Conservation (phyloP, 2,888 invertebrate genomes). For the Mongoloraphidia duomilia region DNA sequence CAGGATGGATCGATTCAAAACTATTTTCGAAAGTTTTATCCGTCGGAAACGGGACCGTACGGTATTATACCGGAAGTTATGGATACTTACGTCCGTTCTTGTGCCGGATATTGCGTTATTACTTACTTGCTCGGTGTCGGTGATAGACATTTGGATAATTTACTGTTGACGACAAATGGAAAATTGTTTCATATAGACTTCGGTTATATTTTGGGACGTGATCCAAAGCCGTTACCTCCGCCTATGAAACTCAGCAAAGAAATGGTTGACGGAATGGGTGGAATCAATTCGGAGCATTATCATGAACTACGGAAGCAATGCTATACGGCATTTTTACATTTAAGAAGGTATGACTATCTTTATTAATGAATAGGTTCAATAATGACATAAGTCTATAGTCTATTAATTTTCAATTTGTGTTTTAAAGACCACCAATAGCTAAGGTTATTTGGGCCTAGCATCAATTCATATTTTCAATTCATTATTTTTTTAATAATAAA, state of each 20-base stretch:
- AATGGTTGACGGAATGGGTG: slow-evolving; percentile 98
- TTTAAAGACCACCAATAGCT: no score
- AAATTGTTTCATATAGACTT: slow-evolving; percentile 96
- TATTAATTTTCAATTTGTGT: no score
- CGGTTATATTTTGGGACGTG: slow-evolving; percentile 92
- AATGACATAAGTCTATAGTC: no score
- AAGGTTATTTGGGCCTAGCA: no score
- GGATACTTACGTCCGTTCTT: slow-evolving; percentile 92
- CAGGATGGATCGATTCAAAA: slow-evolving; percentile 83
- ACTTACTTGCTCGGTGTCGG: slow-evolving; percentile 96
- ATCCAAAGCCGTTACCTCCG: slow-evolving; percentile 97
- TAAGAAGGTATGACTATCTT: slow-evolving; percentile 48
- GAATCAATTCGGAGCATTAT: slow-evolving; percentile 79
- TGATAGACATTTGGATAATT: slow-evolving; percentile 93
- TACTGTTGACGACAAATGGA: slow-evolving; percentile 79
- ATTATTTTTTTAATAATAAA: no score
- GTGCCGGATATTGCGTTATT: slow-evolving; percentile 96
- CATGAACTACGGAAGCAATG: slow-evolving; percentile 88
- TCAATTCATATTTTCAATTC: no score
- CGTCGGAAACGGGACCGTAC: slow-evolving; percentile 74
- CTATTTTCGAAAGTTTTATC: slow-evolving; percentile 82
- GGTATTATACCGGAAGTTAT: slow-evolving; percentile 89
- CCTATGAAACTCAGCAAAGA: slow-evolving; percentile 98
- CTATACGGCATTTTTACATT: slow-evolving; percentile 90
- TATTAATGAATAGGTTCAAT: background rate